Conservation (phyloP, 2,888 invertebrate genomes). For the Nycteola revayana region DNA sequence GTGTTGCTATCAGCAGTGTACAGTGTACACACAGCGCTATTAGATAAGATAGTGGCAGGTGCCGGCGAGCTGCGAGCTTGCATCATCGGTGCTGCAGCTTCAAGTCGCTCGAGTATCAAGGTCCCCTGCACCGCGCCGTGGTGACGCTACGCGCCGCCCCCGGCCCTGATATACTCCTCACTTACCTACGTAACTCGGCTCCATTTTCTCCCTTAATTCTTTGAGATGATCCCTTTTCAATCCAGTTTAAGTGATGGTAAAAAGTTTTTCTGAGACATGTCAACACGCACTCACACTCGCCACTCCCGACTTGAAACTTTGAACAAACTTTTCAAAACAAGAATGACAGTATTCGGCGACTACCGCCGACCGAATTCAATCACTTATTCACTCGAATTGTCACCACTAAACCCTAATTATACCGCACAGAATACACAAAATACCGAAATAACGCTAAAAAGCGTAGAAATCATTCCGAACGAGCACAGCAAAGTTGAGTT, state of each 20-base stretch:
- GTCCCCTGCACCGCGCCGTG: slow-evolving; percentile 35
- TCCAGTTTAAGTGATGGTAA: slow-evolving; percentile 52
- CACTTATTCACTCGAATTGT: slow-evolving; percentile 17
- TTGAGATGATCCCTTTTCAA: slow-evolving; percentile 37
- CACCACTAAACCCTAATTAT: slow-evolving; percentile 33
- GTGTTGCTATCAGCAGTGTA: slow-evolving; percentile 42
- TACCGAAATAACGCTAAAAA: slow-evolving; percentile 32
- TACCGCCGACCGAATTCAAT: slow-evolving; percentile 8
- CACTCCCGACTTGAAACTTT: slow-evolving; percentile 59
- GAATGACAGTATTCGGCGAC: slow-evolving; percentile 13
- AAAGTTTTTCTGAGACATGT: slow-evolving; percentile 67
- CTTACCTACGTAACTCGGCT: slow-evolving; percentile 68
- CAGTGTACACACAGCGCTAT: slow-evolving; percentile 40
- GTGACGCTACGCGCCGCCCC: slow-evolving; percentile 15
- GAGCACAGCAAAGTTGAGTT: slow-evolving; percentile 33
- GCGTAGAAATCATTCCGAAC: slow-evolving; percentile 43
- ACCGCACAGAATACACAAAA: slow-evolving; percentile 26
- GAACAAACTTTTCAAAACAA: slow-evolving; percentile 54
- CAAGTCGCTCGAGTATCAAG: slow-evolving; percentile 39
- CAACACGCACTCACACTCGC: slow-evolving; percentile 56
- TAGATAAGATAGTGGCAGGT: slow-evolving; percentile 59
- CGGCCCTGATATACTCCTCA: slow-evolving; percentile 15
- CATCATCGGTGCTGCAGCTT: slow-evolving; percentile 34
- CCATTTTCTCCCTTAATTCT: slow-evolving; percentile 51
- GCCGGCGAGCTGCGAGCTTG: slow-evolving; percentile 23